Conservation (phyloP, 1,140 invertebrate species). For the Diabrotica undecimpunctata region DNA sequence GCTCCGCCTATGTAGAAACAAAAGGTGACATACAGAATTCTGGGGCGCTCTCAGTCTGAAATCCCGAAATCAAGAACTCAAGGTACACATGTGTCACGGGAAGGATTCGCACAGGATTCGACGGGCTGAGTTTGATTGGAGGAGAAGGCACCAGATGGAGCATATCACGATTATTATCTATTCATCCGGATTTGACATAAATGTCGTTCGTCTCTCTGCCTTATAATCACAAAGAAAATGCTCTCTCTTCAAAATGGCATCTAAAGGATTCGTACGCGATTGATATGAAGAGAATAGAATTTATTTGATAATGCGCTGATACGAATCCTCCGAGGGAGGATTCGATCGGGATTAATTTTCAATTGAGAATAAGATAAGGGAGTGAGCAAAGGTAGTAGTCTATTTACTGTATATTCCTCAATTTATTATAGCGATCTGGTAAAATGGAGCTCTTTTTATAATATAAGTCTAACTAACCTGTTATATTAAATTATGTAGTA, state of each 20-base stretch:
- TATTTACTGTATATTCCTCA: too few relatives aligned
- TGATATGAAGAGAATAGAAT: conserved; percentile 2
- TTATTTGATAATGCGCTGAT: neutral
- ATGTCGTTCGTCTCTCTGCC: conserved; percentile 23
- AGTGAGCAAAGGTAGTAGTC: too few relatives aligned
- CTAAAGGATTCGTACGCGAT: neutral
- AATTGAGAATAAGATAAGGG: too few relatives aligned
- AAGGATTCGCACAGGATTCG: conserved; percentile 34
- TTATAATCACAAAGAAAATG: conserved; percentile 33
- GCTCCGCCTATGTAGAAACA: conserved; percentile 13
- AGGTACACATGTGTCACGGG: conserved; percentile 30
- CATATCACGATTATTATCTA: conserved; percentile 36
- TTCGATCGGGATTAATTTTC: too few relatives aligned
- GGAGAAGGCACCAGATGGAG: conserved; percentile 30
- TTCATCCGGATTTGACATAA: conserved; percentile 34
- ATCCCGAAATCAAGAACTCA: conserved; percentile 26
- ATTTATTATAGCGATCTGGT: too few relatives aligned
- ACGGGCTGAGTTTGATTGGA: conserved; percentile 33
- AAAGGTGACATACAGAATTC: conserved; percentile 14
- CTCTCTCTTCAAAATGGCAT: conserved; percentile 18
- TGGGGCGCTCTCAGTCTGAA: conserved; percentile 1
- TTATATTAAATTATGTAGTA: too few relatives aligned
- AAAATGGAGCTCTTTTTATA: too few relatives aligned
- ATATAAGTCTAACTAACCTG: too few relatives aligned
- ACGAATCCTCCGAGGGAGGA: too few relatives aligned